Percentiles rank a stretch among this genome's conserved stretches.
phyloP scores from a whole-genome alignment of 1,140 invertebrate species.

The Aporrectodea caliginosa region DNA sequence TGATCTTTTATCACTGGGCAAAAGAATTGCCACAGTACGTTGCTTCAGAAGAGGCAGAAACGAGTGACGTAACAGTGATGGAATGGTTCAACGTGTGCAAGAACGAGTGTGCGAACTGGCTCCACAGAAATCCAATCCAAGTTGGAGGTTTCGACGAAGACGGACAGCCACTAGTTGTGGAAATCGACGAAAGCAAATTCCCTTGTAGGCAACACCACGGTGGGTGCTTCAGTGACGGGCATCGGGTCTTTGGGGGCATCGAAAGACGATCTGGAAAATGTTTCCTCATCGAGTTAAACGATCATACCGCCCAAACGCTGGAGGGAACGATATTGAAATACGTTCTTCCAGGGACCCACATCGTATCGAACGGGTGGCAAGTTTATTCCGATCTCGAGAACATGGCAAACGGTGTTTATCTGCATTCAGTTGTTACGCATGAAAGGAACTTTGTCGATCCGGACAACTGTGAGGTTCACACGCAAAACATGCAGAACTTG shows the following conservation, averaged over 20 bases:
- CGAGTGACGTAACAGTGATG: constrained; percentile 39
- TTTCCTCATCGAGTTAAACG: not conserved
- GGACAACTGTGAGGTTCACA: not conserved
- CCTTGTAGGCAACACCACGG: not conserved
- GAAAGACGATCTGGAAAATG: not conserved
- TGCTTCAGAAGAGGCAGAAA: not conserved
- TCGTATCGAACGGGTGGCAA: not conserved
- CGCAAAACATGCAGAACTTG: not conserved
- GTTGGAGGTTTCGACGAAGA: constrained; percentile 27
- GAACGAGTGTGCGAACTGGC: constrained; percentile 28
- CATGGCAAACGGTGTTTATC: not conserved
- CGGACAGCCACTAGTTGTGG: constrained; percentile 33
- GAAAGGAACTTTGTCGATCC: not conserved
- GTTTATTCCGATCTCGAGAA: not conserved
- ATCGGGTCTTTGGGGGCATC: constrained; percentile 8
- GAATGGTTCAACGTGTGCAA: constrained; percentile 26
- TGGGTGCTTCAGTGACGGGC: not conserved
- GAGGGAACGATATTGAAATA: not conserved
- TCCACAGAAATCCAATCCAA: not conserved
- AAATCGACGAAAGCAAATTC: constrained; percentile 12
- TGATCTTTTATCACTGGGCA: no score
- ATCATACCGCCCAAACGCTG: not conserved
- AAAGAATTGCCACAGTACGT: not conserved
- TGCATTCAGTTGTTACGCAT: not conserved
- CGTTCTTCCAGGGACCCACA: not conserved